Percentiles rank a stretch among this genome's conserved stretches.
Conservation (phyloP, 2,113 vertebrate species). For the Aptenodytes patagonicus region DNA sequence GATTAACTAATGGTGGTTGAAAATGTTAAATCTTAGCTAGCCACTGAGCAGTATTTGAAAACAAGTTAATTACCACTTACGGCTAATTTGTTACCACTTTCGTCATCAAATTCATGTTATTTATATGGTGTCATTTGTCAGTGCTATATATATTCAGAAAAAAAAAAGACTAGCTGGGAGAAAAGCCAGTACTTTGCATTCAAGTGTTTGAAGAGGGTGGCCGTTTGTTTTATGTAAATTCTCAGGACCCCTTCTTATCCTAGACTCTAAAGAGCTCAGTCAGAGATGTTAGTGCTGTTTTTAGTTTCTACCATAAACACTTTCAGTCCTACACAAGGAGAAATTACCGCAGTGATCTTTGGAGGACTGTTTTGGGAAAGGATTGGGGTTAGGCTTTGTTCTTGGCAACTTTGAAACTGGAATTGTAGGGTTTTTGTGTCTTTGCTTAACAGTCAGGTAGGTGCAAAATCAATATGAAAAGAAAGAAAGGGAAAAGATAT, state of each 20-base stretch:
- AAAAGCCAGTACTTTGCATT: background rate
- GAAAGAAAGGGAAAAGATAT: background rate
- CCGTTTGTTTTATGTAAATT: background rate
- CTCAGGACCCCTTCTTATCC: background rate
- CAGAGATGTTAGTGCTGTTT: background rate
- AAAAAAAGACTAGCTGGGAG: background rate
- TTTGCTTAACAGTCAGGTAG: background rate
- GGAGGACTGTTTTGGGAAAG: background rate
- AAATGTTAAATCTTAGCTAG: background rate
- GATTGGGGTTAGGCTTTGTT: background rate
- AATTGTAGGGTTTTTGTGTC: background rate
- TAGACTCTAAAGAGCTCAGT: background rate
- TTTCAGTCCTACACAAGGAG: background rate
- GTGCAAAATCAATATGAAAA: background rate
- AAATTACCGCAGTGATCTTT: background rate
- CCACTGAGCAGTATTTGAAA: background rate
- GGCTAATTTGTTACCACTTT: background rate
- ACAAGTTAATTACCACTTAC: background rate
- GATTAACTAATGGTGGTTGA: background rate
- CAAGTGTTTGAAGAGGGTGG: background rate
- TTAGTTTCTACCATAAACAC: background rate
- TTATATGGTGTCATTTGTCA: background rate
- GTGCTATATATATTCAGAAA: background rate
- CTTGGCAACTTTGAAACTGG: background rate
- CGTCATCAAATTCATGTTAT: background rate